Evolutionary conservation across 1,140 invertebrate species (phyloP), one percentile per base, ranked within the genome.

Genomic region (Lucilia sericata): DNA sequence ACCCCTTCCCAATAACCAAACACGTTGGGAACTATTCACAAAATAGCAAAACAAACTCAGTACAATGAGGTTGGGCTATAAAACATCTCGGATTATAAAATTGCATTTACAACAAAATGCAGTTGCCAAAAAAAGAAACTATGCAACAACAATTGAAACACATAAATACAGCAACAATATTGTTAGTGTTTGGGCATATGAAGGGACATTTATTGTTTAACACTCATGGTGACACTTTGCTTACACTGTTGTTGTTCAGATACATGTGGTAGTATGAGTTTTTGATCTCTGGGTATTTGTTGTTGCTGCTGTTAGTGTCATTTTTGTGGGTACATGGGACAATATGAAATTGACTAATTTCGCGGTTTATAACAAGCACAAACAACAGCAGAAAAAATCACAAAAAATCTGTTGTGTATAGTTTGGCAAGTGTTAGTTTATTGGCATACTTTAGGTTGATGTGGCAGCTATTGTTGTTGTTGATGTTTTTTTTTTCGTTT

Each of bases 301-400:
- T 70, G n/a, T 25, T 70, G n/a, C n/a, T 70, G 65, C n/a, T 70
- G 21, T 9, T 25, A 19, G n/a, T 70, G 19, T 60, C 21, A n/a
- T 78, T 78, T 80, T 49, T 80, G 76, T 49, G 42, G 42, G 76
- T 49, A 80, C 76, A 70, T 70, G 65, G 65, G n/a, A 21, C 65
- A 17, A 19, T 70, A 70, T 80, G 76, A 80, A 80, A 80, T 80
- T 80, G 76, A 80, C 76, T 80, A 80, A 80, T 80, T 80, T 80
- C 76, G 76, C 76, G 42, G 42, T 51, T 70, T 70, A 70, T n/a
- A 60, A 60, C n/a, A 60, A 60, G 55, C 55, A 60, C 25, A 30
- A 30, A 30, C 25, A 30, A 30, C 25, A 30, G 7, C 55, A 17
- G 14, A 17, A 60, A 17, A 60, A n/a, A 60, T 30, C 25, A 30